Evolutionary conservation across 2,113 vertebrate genomes (phyloP), one percentile per base, ranked within the genome.

Genomic region (Nyctibius bracteatus): DNA sequence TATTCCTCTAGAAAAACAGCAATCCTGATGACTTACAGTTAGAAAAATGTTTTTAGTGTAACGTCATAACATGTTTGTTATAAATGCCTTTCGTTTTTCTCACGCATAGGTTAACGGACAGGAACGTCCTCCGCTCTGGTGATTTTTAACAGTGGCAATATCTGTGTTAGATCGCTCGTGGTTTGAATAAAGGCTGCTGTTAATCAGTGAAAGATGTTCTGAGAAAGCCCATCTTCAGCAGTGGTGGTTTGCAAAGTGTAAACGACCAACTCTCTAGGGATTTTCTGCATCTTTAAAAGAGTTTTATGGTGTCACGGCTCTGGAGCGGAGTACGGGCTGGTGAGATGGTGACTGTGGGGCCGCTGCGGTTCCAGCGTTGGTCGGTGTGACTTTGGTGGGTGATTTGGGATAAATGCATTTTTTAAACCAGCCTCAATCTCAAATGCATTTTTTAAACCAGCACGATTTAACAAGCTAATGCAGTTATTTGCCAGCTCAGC

Each of bases 261-360:
- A 72, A 33, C 11, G 23, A 12, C 54, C 4, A 0, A 0, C 12
- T 61, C 1, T 17, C 71, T 8, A 13, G 57, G 52, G 41, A 10
- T 46, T 47, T 55, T 58, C 39, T 24, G 1, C 8, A 1, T 12
- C 52, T 47, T 35, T 27, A 13, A 3, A 12, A 23, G 21, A 43
- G 11, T 7, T 12, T 33, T 20, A 13, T 2, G 16, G 33, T 54
- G 62, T 84, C 41, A 7, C 31, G 5, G 0, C 4, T 18, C 19
- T 14, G 15, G 9, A 22, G 55, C 0, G 3, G 57, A 46, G 31
- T 5, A 4, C 0, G 1, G 18, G 0, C 6, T 9, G 33, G 28
- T 5, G 14, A 35, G 63, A 10, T 2, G 5, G 12, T 1, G 31
- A 8, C 41, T 25, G 49, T 4, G 0, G 57, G 31, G 57, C 9